Evolutionary conservation across 2,888 invertebrate species (phyloP).

Genomic region (Muschampia plurimacula): DNA sequence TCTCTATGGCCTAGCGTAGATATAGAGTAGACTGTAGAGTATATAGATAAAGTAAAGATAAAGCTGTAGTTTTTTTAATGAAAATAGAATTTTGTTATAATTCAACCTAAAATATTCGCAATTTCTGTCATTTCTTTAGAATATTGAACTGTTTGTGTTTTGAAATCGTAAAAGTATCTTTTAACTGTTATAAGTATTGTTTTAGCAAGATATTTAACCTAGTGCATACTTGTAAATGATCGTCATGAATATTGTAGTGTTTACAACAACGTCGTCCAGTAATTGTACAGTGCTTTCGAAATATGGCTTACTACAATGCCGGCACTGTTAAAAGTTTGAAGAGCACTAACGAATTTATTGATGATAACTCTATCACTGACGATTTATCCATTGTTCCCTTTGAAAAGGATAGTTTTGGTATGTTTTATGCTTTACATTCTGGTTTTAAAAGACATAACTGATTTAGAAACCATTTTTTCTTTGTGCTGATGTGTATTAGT

Average conservation of each 20-base stretch:
- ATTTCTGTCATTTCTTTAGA: neutral
- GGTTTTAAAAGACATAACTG: neutral
- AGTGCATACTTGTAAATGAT: conserved; percentile 33
- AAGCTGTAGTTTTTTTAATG: no score
- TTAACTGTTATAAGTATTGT: neutral
- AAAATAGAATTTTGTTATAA: no score
- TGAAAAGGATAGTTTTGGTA: conserved; percentile 95
- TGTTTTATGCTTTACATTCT: conserved; percentile 55
- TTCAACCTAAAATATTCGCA: no score
- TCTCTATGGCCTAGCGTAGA: no score
- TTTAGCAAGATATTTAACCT: neutral
- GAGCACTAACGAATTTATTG: conserved; percentile 54
- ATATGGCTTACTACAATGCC: conserved; percentile 74
- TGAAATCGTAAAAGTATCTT: neutral
- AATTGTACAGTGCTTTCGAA: conserved; percentile 59
- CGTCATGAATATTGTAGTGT: conserved; percentile 74
- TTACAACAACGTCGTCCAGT: conserved; percentile 59
- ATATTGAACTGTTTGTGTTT: neutral
- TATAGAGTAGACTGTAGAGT: no score
- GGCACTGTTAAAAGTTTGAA: conserved; percentile 60
- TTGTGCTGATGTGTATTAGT: neutral
- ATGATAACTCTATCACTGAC: conserved; percentile 68
- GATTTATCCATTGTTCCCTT: conserved; percentile 95
- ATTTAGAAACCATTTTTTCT: neutral
- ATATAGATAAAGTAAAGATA: no score